A percentile compares a stretch with the other conserved stretches of the same genome.
These are phyloP conservation scores for Bugula neritina DNA, from an alignment of 2,888 invertebrate species.

Conservation along the genomic window DNA sequence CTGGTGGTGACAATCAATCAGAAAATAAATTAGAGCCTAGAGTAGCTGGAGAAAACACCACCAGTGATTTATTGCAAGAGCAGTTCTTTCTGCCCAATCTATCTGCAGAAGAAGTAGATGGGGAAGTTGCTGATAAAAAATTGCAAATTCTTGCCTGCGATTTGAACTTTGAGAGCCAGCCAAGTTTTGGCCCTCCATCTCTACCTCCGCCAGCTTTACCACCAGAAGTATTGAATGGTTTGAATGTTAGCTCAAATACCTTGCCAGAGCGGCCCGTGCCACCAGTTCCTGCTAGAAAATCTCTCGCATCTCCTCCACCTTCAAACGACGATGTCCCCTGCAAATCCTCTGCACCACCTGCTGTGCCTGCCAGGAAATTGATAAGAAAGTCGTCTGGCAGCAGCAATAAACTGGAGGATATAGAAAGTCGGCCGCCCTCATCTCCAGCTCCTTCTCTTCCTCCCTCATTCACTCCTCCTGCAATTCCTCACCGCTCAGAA, in stretches of 20 bases:
- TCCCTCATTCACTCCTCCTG: not conserved
- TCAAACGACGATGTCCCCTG: too few species aligned
- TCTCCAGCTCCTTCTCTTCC: not conserved
- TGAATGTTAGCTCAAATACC: not conserved
- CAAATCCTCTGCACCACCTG: not conserved
- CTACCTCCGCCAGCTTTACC: not conserved
- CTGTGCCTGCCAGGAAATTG: not conserved
- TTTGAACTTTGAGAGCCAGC: too few species aligned
- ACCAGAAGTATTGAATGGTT: not conserved
- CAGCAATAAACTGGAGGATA: not conserved
- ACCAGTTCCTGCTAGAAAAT: too few species aligned
- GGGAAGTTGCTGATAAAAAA: not conserved
- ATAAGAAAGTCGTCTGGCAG: not conserved
- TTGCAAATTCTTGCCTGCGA: too few species aligned
- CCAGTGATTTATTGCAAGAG: not conserved
- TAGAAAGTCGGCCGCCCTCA: not conserved
- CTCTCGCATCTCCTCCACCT: too few species aligned
- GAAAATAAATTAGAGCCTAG: too few species aligned
- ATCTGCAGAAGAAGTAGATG: not conserved
- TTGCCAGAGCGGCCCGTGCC: not conserved
- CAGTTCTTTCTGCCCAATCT: not conserved
- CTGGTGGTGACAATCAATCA: too few species aligned
- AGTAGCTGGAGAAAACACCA: not conserved
- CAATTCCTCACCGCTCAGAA: not conserved
- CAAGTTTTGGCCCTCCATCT: conserved; percentile 6